Conservation (phyloP, 92 coral and sea anemone genomes). For the Blastomussa wellsi region DNA sequence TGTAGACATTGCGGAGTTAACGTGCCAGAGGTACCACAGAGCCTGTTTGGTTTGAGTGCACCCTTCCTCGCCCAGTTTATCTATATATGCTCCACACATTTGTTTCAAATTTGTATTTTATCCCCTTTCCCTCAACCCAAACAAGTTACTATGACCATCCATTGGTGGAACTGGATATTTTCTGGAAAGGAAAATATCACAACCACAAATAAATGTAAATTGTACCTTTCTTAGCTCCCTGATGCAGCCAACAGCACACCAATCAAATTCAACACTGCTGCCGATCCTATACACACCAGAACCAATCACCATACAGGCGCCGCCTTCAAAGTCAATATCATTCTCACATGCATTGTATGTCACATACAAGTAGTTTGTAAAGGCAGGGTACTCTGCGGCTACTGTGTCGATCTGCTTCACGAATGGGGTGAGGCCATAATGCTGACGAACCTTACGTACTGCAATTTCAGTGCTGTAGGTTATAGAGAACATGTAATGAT, state of each 20-base stretch:
- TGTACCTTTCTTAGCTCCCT: constrained; percentile 92
- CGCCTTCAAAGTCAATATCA: constrained; percentile 82
- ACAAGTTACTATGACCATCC: neutral
- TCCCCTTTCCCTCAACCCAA: neutral
- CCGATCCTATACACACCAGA: constrained; percentile 99
- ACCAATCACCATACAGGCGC: constrained; percentile 93
- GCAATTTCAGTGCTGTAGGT: constrained; percentile 90
- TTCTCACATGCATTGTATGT: constrained; percentile 87
- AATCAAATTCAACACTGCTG: constrained; percentile 98
- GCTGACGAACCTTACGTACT: constrained; percentile 81
- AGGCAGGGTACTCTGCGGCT: constrained; percentile 99
- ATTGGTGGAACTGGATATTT: neutral
- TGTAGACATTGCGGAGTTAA: too few relatives aligned
- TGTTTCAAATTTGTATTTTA: too few relatives aligned
- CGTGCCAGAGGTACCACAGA: too few relatives aligned
- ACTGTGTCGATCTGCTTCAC: constrained; percentile 97
- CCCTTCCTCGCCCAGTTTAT: too few relatives aligned
- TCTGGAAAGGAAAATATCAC: neutral
- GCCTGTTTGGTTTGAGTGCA: too few relatives aligned
- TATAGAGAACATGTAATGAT: neutral
- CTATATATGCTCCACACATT: too few relatives aligned
- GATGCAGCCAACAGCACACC: constrained; percentile 99
- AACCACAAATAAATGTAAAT: neutral
- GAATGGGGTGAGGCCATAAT: constrained; percentile 73
- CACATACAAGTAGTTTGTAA: constrained; percentile 93